phyloP scores from a whole-genome alignment of 2,888 invertebrate species.

The Blastobasis lacticolella region DNA sequence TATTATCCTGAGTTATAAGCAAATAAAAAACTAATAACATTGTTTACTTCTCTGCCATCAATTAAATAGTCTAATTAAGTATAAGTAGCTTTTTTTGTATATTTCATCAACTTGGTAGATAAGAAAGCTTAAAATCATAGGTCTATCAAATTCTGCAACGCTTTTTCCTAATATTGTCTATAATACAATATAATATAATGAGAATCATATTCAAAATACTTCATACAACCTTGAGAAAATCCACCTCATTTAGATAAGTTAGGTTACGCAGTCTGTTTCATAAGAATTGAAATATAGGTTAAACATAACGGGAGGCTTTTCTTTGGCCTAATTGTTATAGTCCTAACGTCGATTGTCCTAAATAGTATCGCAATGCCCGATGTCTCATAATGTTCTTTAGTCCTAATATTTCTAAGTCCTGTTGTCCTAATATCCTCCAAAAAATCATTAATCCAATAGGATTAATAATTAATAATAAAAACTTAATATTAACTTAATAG shows the following conservation, averaged over 20 bases:
- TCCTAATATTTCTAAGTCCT: too few species aligned
- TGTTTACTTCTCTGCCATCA: not conserved
- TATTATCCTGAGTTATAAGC: not conserved
- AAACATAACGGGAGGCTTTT: too few species aligned
- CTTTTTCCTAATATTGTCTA: conserved; percentile 5
- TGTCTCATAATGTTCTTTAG: too few species aligned
- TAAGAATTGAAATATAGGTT: too few species aligned
- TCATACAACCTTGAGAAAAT: conserved; percentile 59
- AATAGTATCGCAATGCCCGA: too few species aligned
- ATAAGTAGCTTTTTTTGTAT: not conserved
- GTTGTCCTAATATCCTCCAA: too few species aligned
- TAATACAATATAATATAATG: conserved; percentile 14
- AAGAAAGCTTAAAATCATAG: not conserved
- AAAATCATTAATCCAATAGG: too few species aligned
- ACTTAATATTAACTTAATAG: too few species aligned
- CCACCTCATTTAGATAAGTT: conserved; percentile 46
- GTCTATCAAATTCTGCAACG: not conserved
- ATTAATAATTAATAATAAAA: too few species aligned
- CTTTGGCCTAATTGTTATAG: too few species aligned
- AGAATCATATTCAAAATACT: conserved; percentile 37
- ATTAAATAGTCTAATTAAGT: not conserved
- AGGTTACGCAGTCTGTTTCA: not conserved
- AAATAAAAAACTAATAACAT: not conserved
- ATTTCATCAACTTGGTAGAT: not conserved
- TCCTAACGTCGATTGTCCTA: too few species aligned